Conservation (phyloP, 2,113 vertebrate genomes). For the Takifugu flavidus region DNA sequence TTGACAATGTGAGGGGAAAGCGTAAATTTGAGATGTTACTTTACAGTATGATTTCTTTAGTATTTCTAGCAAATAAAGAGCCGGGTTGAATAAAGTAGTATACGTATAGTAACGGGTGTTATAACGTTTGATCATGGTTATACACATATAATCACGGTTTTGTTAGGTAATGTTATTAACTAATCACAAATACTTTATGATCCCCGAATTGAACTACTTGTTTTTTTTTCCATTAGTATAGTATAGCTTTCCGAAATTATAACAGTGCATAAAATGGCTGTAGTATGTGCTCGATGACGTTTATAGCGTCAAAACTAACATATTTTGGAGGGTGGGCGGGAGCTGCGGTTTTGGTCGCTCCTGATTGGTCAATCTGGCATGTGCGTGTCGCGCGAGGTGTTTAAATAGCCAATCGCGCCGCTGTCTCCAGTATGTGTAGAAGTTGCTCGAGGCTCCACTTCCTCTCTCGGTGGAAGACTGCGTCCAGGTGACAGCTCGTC, state of each 20-base stretch:
- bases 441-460: neutral
- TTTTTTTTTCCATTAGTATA: neutral
- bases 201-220: neutral
- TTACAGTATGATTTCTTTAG: too few species aligned
- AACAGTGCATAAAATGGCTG: neutral
- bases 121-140: too few species aligned
- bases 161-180: too few species aligned
- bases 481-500: constrained; percentile 49
- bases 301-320: too few species aligned
- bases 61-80: too few species aligned
- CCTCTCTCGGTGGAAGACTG: constrained; percentile 68
- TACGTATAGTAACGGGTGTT: too few species aligned
- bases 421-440: constrained; percentile 30
- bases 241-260: neutral
- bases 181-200: too few species aligned
- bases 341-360: neutral
- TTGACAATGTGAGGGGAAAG: too few species aligned
- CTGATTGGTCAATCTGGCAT: constrained; percentile 49
- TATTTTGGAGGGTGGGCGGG: neutral
- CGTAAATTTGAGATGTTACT: too few species aligned
- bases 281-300: neutral
- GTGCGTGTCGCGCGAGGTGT: neutral
- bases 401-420: constrained; percentile 78
- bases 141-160: too few species aligned
- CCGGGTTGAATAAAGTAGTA: too few species aligned